Conservation (phyloP, 2,888 invertebrate genomes). For the Caenorhabditis zanzibari region DNA sequence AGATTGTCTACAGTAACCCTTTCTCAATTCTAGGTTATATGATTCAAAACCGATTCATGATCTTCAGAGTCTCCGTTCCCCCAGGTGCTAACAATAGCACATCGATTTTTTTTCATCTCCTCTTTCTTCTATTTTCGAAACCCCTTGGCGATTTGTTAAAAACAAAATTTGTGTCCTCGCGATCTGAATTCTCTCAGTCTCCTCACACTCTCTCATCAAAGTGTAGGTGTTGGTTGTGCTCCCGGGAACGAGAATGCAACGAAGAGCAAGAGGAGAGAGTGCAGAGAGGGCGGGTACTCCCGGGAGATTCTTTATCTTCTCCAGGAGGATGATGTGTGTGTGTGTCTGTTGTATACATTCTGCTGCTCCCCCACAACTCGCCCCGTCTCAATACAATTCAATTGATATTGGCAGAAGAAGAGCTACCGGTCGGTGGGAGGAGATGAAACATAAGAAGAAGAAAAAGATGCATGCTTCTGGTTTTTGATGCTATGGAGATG, state of each 20-base stretch:
- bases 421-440: constrained; percentile 28
- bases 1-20: neutral
- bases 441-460: constrained; percentile 22
- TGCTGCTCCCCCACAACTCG: constrained; percentile 46
- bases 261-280: constrained; percentile 29
- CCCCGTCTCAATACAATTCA: constrained; percentile 35
- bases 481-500: constrained; percentile 48
- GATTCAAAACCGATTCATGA: constrained; percentile 18
- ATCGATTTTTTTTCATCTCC: constrained; percentile 14
- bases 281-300: constrained; percentile 59
- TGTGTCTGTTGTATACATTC: constrained; percentile 59
- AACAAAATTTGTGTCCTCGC: constrained; percentile 45
- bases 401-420: constrained; percentile 44
- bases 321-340: constrained; percentile 45
- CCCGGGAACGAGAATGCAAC: constrained; percentile 25
- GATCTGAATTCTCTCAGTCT: constrained; percentile 23
- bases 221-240: constrained; percentile 62
- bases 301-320: constrained; percentile 37
- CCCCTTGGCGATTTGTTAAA: constrained; percentile 53
- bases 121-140: constrained; percentile 15
- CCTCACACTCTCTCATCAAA: constrained; percentile 33
- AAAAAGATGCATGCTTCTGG: constrained; percentile 41
- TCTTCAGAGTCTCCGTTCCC: neutral
- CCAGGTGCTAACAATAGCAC: constrained; percentile 40
- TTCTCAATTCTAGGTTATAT: neutral